A percentile compares a stretch with the other conserved stretches of the same genome.
Evolutionary conservation across 2,797 vertebrate genomes (phyloP).

Genomic region (Cygnus olor): DNA sequence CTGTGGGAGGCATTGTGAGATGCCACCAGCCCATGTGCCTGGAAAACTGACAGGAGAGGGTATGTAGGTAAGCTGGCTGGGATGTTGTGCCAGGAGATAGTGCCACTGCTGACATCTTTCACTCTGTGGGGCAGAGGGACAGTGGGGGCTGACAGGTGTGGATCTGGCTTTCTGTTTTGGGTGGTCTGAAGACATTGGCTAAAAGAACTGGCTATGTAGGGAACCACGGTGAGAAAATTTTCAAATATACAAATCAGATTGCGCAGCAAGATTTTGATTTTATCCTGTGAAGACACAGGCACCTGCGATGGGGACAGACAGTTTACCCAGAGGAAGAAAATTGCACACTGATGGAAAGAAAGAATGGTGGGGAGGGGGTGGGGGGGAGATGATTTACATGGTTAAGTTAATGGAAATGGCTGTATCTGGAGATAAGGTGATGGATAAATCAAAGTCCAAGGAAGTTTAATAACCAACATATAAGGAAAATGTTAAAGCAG

Average conservation of each 20-base stretch:
- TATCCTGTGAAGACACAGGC: not conserved
- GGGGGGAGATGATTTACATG: not conserved
- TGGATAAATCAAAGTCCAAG: not conserved
- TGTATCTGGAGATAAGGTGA: not conserved
- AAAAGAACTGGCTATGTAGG: not conserved
- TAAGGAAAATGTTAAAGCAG: not conserved
- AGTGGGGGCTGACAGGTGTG: not conserved
- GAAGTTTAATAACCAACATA: not conserved
- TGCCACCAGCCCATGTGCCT: accelerated
- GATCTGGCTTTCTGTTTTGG: not conserved
- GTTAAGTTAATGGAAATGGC: not conserved
- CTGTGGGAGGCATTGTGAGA: not conserved
- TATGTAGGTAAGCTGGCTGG: not conserved
- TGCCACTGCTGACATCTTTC: not conserved
- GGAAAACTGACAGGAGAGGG: not conserved
- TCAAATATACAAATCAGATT: not conserved
- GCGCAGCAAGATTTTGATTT: not conserved
- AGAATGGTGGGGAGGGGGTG: not conserved
- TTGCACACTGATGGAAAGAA: not conserved
- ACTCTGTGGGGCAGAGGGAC: not conserved
- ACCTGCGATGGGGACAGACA: not conserved
- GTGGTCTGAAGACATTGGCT: not conserved
- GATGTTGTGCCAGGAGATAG: not conserved
- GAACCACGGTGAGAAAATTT: not conserved
- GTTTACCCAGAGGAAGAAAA: not conserved